These are phyloP conservation scores for Sebastes oblongus DNA, from an alignment of 2,797 vertebrate genomes.

Conservation along the genomic window DNA sequence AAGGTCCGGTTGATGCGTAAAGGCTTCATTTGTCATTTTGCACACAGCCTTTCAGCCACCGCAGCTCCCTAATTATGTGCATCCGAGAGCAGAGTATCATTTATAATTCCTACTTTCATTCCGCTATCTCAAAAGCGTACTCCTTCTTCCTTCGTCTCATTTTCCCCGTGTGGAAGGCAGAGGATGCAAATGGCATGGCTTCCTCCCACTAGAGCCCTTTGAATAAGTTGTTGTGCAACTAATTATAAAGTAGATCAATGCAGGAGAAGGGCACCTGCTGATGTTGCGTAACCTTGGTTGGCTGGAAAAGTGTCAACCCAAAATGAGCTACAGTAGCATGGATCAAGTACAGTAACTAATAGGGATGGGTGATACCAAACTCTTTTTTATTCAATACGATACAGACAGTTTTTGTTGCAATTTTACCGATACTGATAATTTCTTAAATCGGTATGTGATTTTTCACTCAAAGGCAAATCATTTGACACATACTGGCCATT, in stretches of 20 bases:
- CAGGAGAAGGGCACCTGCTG: constrained; percentile 61
- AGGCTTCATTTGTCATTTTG: constrained; percentile 53
- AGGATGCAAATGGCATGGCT: constrained; percentile 1
- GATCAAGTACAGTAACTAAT: not conserved
- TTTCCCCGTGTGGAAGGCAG: not conserved
- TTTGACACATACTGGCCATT: no score
- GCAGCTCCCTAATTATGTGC: constrained; percentile 33
- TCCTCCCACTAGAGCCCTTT: constrained; percentile 76
- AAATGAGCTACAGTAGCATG: not conserved
- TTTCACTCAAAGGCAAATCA: no score
- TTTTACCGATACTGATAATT: no score
- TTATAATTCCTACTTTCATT: constrained; percentile 33
- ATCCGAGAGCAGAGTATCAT: constrained; percentile 32
- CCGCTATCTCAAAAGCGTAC: not conserved
- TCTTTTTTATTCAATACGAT: no score
- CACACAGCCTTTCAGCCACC: constrained; percentile 6
- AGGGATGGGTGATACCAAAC: no score
- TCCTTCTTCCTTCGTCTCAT: not conserved
- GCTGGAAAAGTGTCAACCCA: not conserved
- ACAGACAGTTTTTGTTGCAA: no score
- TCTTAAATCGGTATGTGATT: no score
- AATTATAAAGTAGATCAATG: constrained; percentile 76
- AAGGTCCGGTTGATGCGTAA: constrained; percentile 25
- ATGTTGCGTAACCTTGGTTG: constrained; percentile 34
- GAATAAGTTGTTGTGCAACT: constrained; percentile 74